phyloP scores from a whole-genome alignment of 2,113 vertebrate genomes.

The Bothrops jararaca region DNA sequence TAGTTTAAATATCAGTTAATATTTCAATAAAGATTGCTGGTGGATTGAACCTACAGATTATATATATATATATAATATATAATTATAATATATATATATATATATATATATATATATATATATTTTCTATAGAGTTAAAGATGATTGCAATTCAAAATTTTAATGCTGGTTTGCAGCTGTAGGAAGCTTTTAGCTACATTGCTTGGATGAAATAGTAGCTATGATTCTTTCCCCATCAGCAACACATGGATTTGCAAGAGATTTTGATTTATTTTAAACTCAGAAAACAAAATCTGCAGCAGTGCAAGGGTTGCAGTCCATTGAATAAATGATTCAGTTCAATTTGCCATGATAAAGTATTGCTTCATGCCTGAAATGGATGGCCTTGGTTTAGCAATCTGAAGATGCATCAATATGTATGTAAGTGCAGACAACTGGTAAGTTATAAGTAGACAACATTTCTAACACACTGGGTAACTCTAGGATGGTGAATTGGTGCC shows the following conservation, averaged over 20 bases:
- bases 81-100: no score
- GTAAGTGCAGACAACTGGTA: neutral
- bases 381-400: neutral
- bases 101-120: neutral
- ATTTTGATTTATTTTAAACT: constrained; percentile 49
- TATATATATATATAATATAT: neutral
- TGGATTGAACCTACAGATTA: neutral
- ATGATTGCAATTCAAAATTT: neutral
- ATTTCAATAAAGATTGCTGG: neutral
- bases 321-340: constrained; percentile 45
- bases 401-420: neutral
- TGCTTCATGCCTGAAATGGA: constrained; percentile 18
- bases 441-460: neutral
- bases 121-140: neutral
- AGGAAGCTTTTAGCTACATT: neutral
- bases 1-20: neutral
- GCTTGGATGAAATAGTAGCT: constrained; percentile 27
- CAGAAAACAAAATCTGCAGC: constrained; percentile 44
- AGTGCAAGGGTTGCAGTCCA: constrained; percentile 33
- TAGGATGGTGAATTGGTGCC: neutral
- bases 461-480: neutral
- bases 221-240: neutral
- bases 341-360: constrained; percentile 44
- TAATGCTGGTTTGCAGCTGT: neutral
- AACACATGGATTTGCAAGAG: constrained; percentile 15